Base-by-base conservation (phyloP, 92 coral and sea anemone genomes). In the Umimayanthus chanpuru region DNA sequence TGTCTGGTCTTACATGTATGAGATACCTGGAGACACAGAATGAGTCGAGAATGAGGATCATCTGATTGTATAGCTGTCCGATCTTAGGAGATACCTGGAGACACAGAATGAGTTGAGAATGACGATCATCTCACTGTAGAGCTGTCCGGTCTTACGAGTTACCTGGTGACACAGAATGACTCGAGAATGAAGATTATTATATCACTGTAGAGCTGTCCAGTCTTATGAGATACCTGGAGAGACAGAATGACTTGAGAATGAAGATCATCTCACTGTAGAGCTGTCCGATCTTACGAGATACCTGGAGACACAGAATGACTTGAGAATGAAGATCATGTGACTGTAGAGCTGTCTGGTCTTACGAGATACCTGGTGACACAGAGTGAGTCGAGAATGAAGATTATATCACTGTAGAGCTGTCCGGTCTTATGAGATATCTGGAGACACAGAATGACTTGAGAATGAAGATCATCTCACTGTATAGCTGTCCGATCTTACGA, bases 61-160 rank as follows among this genome's bases (percentile, higher is more conserved):
- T 32, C 0, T 32, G 1, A 32, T 2, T 32, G 36, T 32, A 32
- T 0, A 32, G 36, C 36, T 32, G 36, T 32, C 36, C 36, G 82
- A 96, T 93, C 88, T 92, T 94, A 86, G 92, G 84, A 23, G 97
- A 95, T n/a, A 96, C 94, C 98, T 96, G 36, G 36, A 32, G 36
- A 32, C 49, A 67, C n/a, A 32, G 1, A 32, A 32, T 32, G 36
- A 32, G 36, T 32, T 32, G 36, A 32, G 36, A 32, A 32, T 32
- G 36, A 32, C 0, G 36, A 32, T 32, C 36, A 79, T 38, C 18
- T 38, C 41, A n/a, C n/a, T n/a, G n/a, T n/a, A n/a, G n/a, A n/a
- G n/a, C n/a, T n/a, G n/a, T n/a, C n/a, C n/a, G n/a, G n/a, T n/a
- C n/a, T n/a, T n/a, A n/a, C n/a, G n/a, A n/a, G n/a, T n/a, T n/a